phyloP scores from a whole-genome alignment of 2,888 invertebrate genomes.

The Steromphala cineraria region DNA sequence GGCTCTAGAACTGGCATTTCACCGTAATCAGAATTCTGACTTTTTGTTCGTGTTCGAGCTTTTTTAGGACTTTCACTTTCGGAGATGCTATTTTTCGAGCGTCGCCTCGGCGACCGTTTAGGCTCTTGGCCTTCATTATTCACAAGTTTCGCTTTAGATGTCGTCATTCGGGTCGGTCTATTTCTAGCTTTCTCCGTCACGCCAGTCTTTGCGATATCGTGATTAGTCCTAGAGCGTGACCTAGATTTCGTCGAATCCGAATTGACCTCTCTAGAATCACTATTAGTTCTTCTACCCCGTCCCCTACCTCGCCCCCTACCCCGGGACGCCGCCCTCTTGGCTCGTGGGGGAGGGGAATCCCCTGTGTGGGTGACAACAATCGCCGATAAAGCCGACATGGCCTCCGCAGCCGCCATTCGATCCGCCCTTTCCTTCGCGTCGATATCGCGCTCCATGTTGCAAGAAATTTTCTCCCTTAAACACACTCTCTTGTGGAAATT shows the following conservation, averaged over 20 bases:
- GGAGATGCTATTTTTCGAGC: background rate
- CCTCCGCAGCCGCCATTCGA: slow-evolving; percentile 53
- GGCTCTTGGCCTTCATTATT: background rate
- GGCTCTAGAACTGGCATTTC: background rate
- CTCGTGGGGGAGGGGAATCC: background rate
- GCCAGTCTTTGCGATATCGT: background rate
- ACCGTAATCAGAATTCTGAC: background rate
- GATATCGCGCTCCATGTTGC: background rate
- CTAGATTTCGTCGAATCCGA: background rate
- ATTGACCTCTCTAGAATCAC: background rate
- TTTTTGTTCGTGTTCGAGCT: background rate
- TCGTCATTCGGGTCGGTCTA: background rate
- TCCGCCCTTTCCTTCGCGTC: slow-evolving; percentile 46
- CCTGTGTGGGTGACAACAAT: slow-evolving; percentile 19
- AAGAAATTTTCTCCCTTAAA: background rate
- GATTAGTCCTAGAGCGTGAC: background rate
- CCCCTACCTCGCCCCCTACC: background rate
- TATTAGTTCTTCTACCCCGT: background rate
- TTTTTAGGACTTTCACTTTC: background rate
- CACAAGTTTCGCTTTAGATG: background rate
- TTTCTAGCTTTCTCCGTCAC: background rate
- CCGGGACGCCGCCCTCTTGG: background rate
- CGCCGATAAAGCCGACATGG: slow-evolving; percentile 38
- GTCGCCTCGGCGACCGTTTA: background rate
- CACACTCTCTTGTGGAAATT: background rate